Percentiles rank a stretch among this genome's conserved stretches.
Conservation (phyloP, 92 coral and sea anemone species). For the Metridium senile region DNA sequence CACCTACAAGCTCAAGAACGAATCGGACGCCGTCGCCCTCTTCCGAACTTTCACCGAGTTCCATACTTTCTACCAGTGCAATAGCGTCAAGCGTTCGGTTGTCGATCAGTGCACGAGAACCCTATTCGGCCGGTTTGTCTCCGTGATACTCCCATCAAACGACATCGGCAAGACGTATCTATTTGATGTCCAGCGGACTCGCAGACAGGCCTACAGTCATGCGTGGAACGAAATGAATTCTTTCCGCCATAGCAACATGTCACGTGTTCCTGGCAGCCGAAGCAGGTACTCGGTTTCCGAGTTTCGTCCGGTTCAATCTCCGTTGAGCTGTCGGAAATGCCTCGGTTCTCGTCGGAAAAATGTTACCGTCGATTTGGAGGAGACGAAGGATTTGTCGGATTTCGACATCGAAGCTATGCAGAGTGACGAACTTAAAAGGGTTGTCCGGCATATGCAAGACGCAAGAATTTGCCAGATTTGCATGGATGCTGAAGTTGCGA, state of each 20-base stretch:
- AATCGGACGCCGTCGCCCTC: conserved; percentile 82
- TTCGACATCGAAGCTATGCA: conserved; percentile 56
- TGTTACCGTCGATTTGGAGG: conserved; percentile 47
- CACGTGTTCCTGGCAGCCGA: conserved; percentile 51
- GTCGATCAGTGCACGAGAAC: conserved; percentile 97
- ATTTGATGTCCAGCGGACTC: conserved; percentile 93
- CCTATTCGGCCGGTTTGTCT: conserved; percentile 76
- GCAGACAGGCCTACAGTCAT: conserved; percentile 96
- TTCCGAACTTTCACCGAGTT: conserved; percentile 97
- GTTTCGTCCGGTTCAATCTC: conserved; percentile 98
- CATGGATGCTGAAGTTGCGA: conserved; percentile 97
- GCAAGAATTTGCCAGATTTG: conserved; percentile 97
- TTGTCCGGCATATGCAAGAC: conserved; percentile 93
- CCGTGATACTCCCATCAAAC: conserved; percentile 75
- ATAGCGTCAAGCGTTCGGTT: conserved; percentile 93
- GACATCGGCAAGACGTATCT: conserved; percentile 85
- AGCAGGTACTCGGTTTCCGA: conserved; percentile 63
- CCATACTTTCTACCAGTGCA: conserved; percentile 98
- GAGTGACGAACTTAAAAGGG: conserved; percentile 72
- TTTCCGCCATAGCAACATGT: conserved; percentile 63
- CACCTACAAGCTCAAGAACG: conserved; percentile 93
- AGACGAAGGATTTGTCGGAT: conserved; percentile 65
- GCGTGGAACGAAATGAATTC: conserved; percentile 93
- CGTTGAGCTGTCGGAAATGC: conserved; percentile 85
- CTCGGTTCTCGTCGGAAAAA: conserved; percentile 58